Base-by-base conservation (phyloP, 2,888 invertebrate genomes). In the Cheilosia soror region DNA sequence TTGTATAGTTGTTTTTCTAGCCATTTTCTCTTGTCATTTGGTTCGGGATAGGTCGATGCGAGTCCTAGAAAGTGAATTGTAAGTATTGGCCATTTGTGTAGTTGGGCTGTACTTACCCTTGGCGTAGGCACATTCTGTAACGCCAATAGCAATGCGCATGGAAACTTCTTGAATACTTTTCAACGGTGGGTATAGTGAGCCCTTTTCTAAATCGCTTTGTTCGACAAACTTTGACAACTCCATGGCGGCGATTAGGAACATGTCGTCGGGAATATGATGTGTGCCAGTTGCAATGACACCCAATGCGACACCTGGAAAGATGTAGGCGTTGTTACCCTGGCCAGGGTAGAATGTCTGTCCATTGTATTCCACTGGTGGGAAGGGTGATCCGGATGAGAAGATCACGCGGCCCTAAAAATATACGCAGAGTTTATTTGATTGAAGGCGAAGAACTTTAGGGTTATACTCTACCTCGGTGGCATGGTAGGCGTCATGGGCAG, bases 311-410 rank as follows among this genome's bases (percentile, higher is more conserved):
- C 99, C 99, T 0, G 99, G 99, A 94, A 98, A 98, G 90, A 99
- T 98, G 92, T 99, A 99, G 0, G 98, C 97, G 92, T 99, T 99
- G 93, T 98, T 99, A 80, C 99, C 99, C 92, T 99, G 99, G 0
- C 99, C 99, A 0, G 99, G 97, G 88, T 95, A 94, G 93, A 94
- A 98, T 4, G 95, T 95, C 91, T 96, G 96, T 25, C 97, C 98
- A 72, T 95, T 94, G 89, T 95, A 94, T 13, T 94, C 93, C 3
- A 98, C 97, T 2, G 97, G 95, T 15, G 96, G 96, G 93, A 99
- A 99, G 0, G 99, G 99, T 33, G 98, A 98, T 5, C 99, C 99
- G 33, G 98, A 98, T 1, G 98, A 97, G 93, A 98, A 99, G 73
- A 99, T 95, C 88, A 96, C 97, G 71, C 96, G 95, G 29, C 98